Percentiles rank a stretch among this genome's conserved stretches.
These are phyloP conservation scores for Cremastinae sp. DNA, from an alignment of 2,888 invertebrate species.

Conservation along the genomic window DNA sequence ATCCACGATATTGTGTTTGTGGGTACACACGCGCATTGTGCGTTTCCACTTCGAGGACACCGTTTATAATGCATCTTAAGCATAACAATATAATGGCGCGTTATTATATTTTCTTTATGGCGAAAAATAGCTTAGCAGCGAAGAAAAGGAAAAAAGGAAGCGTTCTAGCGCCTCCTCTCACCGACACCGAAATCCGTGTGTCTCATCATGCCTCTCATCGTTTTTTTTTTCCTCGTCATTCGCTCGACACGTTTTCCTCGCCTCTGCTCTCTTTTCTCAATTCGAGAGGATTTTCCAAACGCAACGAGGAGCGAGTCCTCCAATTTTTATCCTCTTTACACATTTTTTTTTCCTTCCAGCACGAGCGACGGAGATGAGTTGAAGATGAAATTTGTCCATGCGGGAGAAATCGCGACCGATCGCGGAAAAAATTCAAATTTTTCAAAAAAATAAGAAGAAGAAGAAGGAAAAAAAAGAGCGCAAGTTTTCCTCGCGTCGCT, in stretches of 20 bases:
- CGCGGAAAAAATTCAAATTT: too few species aligned
- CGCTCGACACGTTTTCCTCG: conserved; percentile 66
- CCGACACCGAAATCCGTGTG: conserved; percentile 33
- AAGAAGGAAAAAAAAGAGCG: conserved; percentile 38
- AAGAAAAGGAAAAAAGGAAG: conserved; percentile 48
- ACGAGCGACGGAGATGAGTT: conserved; percentile 55
- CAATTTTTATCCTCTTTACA: conserved; percentile 28
- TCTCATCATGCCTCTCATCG: conserved; percentile 37
- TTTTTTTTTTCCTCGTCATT: conserved; percentile 49
- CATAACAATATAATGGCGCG: conserved; percentile 40
- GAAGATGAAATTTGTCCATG: too few species aligned
- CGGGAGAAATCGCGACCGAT: too few species aligned
- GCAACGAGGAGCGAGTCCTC: conserved; percentile 42
- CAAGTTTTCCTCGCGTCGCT: too few species aligned
- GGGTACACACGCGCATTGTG: conserved; percentile 48
- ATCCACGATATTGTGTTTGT: conserved; percentile 45
- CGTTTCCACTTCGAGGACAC: conserved; percentile 43
- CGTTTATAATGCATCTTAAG: conserved; percentile 36
- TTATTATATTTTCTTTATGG: conserved; percentile 33
- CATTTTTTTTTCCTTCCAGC: conserved; percentile 24
- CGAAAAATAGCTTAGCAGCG: conserved; percentile 21
- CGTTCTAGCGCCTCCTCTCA: conserved; percentile 58
- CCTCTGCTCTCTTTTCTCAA: conserved; percentile 60
- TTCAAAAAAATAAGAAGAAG: conserved; percentile 34
- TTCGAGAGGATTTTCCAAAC: conserved; percentile 75